Conservation (phyloP, 2,888 invertebrate genomes). For the Pyrgus malvae region DNA sequence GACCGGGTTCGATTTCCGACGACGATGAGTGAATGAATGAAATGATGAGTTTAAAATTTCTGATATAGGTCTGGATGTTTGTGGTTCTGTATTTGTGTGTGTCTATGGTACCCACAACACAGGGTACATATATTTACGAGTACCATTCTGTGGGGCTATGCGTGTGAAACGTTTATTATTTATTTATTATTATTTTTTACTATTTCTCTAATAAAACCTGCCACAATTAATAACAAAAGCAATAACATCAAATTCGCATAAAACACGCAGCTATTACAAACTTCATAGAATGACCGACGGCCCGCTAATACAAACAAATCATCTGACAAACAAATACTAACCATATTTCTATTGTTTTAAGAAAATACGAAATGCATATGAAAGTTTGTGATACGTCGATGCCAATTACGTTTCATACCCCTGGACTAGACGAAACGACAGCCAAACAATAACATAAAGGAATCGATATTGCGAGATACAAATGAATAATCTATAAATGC, state of each 20-base stretch:
- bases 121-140: too few relatives aligned
- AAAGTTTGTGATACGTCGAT: constrained; percentile 31
- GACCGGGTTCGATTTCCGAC: too few relatives aligned
- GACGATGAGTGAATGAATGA: too few relatives aligned
- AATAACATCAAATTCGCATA: constrained; percentile 9
- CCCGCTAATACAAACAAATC: neutral
- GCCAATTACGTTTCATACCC: constrained; percentile 68
- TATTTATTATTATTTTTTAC: too few relatives aligned
- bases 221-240: constrained; percentile 4
- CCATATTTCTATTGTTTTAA: constrained; percentile 7
- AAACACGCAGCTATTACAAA: constrained; percentile 17
- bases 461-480: constrained; percentile 73
- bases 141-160: too few relatives aligned
- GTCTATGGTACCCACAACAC: too few relatives aligned
- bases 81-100: too few relatives aligned
- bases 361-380: constrained; percentile 14
- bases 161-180: too few relatives aligned
- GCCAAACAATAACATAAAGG: constrained; percentile 75
- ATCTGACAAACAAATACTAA: constrained; percentile 6
- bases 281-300: constrained; percentile 15
- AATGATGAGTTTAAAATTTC: too few relatives aligned
- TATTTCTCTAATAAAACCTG: too few relatives aligned
- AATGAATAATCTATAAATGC: constrained; percentile 80
- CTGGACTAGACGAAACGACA: constrained; percentile 59
- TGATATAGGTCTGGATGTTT: too few relatives aligned